These are phyloP conservation scores for Coregonus suidteri DNA, from an alignment of 2,797 vertebrate genomes.

Conservation along the genomic window DNA sequence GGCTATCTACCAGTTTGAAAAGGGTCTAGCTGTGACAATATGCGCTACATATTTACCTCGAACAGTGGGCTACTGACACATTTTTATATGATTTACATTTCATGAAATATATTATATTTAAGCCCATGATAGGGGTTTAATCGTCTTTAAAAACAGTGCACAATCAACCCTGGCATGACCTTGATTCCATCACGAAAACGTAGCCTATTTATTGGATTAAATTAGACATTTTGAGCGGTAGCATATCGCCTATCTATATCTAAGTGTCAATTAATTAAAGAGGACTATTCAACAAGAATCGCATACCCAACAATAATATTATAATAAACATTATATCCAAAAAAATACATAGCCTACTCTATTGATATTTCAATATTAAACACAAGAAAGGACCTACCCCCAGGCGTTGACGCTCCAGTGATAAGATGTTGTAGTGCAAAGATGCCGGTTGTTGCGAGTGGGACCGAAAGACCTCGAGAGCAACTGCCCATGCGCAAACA, in stretches of 20 bases:
- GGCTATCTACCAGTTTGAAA: neutral
- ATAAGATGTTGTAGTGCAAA: constrained; percentile 33
- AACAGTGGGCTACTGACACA: constrained; percentile 11
- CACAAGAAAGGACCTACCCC: constrained; percentile 46
- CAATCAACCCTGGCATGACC: constrained; percentile 33
- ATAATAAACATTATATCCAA: neutral
- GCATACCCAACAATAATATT: neutral
- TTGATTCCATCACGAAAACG: constrained; percentile 30
- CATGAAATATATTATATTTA: neutral
- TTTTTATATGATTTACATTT: constrained; percentile 3
- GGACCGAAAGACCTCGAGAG: constrained; percentile 35
- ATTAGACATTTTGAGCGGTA: constrained; percentile 1
- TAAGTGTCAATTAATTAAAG: neutral
- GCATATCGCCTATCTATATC: neutral
- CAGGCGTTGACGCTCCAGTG: constrained; percentile 33
- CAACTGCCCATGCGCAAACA: constrained; percentile 42
- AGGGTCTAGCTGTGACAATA: constrained; percentile 4
- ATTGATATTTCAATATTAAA: neutral
- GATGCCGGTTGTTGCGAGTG: constrained; percentile 39
- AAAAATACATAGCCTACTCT: neutral
- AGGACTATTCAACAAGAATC: neutral
- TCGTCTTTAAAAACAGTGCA: constrained; percentile 1
- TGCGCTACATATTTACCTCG: neutral
- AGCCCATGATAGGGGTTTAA: constrained; percentile 8
- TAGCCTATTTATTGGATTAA: neutral